phyloP scores from a whole-genome alignment of 2,797 vertebrate genomes.

The Galagoides demidoff region DNA sequence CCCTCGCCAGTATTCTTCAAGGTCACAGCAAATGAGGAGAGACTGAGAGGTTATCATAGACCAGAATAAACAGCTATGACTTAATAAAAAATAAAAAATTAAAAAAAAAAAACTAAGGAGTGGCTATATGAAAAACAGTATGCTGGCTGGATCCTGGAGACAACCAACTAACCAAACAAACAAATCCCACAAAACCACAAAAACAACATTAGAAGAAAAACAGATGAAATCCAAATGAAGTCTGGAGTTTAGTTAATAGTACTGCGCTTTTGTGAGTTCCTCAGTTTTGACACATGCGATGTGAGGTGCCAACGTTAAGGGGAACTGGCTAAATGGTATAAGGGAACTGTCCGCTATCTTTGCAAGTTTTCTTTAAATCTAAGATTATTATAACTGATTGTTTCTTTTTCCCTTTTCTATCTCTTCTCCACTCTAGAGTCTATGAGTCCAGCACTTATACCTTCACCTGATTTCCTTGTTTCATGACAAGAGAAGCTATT shows the following conservation, averaged over 20 bases:
- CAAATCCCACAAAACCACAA: neutral
- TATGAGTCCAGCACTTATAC: neutral
- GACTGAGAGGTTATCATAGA: neutral
- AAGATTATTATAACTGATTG: slow-evolving; percentile 12
- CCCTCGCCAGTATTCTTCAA: neutral
- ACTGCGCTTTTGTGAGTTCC: neutral
- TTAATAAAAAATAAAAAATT: too few relatives aligned
- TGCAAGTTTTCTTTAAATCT: neutral
- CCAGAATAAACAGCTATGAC: neutral
- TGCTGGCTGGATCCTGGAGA: neutral
- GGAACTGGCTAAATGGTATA: neutral
- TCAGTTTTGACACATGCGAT: neutral
- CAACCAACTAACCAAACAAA: neutral
- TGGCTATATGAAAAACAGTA: neutral
- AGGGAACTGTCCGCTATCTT: neutral
- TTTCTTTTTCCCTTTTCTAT: neutral
- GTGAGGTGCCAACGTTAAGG: neutral
- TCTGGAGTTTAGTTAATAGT: neutral
- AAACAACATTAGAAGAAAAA: neutral
- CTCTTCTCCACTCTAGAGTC: neutral
- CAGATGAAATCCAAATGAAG: neutral
- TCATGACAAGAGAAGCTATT: neutral
- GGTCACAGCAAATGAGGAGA: neutral
- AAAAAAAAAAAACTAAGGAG: neutral
- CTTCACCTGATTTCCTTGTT: neutral